These are phyloP conservation scores for Forficula auricularia DNA, from an alignment of 1,140 invertebrate species.

Conservation along the genomic window DNA sequence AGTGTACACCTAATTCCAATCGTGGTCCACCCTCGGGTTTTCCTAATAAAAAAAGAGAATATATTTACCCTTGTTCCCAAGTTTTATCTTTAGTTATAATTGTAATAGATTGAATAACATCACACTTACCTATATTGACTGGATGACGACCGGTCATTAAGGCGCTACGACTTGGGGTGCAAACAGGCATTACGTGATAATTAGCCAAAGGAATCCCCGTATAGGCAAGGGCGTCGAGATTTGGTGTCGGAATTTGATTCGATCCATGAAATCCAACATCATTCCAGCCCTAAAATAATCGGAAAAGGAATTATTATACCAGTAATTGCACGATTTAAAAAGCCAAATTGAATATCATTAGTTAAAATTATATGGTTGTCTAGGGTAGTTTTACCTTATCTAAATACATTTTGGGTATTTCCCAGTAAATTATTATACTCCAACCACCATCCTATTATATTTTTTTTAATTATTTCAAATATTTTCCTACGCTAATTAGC, in stretches of 20 bases:
- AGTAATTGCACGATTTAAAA: too few species aligned
- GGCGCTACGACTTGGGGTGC: conserved; percentile 32
- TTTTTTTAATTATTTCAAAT: too few species aligned
- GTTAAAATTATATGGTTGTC: too few species aligned
- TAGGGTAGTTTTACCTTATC: too few species aligned
- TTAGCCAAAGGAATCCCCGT: conserved; percentile 25
- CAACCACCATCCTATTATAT: too few species aligned
- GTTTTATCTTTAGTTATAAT: conserved; percentile 2
- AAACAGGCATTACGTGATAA: conserved; percentile 31
- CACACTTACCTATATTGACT: conserved; percentile 31
- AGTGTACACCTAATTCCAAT: too few species aligned
- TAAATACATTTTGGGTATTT: too few species aligned
- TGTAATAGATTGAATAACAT: conserved; percentile 25
- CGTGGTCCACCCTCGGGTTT: not conserved
- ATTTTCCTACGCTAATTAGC: too few species aligned
- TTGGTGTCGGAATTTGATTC: conserved; percentile 33
- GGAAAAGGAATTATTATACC: too few species aligned
- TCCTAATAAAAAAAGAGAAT: not conserved
- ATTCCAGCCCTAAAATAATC: conserved; percentile 46
- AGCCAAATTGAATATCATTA: too few species aligned
- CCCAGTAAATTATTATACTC: too few species aligned
- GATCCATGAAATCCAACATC: conserved; percentile 42
- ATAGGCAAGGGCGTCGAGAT: conserved; percentile 30
- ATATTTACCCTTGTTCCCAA: not conserved
- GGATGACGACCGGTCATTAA: conserved; percentile 36